Base-by-base conservation (phyloP, 2,797 vertebrate genomes). In the Mormyrops attenuatus region DNA sequence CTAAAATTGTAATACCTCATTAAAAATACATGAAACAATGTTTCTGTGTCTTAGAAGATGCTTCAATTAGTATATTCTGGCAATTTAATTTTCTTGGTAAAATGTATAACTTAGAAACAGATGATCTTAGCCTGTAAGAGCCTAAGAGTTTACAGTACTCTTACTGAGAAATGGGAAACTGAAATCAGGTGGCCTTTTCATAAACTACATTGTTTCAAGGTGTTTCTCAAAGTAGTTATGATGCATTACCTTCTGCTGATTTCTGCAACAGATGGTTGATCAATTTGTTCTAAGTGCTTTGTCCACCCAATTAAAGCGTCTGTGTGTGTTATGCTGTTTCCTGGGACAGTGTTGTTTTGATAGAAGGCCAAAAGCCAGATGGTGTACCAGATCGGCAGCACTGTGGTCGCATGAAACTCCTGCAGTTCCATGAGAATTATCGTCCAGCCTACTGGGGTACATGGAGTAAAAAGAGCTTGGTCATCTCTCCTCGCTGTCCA, bases 381-480 rank as follows among this genome's bases (percentile, higher is more conserved):
- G 92, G 91, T 0, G 94, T 95, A 7, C 97, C 97, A 0, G 97
- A 98, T 26, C 95, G 96, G 34, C 94, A 93, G 90, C 95, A 91
- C 69, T 97, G 96, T 0, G 97, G 98, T n/a, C 94, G 96, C 30
- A 97, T 99, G 98, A 99, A 99, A 92, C 96, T 99, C 0, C 95
- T 99, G 88, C 97, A 98, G 94, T 99, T 99, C 89, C 96, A 94
- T 6, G 97, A 96, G 92, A 99, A 99, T 85, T 96, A 99, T 92
- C 97, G 98, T 9, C 99, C 99, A n/a, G 98, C 98, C 0, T 99
- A 99, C 94, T 99, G 98, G 98, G 99, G 99, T 9, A 99, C 98
- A 0, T 99, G 98, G 97, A 98, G 97, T 88, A 99, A 97, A 94
- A 97, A 91, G 60, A 97, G 96, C 6, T 6, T 84, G 0, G 9